Base-by-base conservation (phyloP, 1,140 invertebrate species). In the Aporrectodea caliginosa region DNA sequence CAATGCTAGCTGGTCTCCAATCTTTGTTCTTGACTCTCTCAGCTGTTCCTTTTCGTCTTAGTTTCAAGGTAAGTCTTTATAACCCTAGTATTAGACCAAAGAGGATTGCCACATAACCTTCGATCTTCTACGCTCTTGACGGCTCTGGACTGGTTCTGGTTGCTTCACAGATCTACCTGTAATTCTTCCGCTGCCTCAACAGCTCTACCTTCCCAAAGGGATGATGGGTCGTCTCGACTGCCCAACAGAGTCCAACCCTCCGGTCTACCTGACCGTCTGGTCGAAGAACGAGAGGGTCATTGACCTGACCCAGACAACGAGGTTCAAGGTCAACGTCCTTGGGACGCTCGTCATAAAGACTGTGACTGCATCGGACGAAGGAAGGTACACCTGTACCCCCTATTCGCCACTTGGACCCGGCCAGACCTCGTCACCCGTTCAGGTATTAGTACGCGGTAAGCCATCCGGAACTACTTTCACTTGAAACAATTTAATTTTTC, bases 181-280 rank as follows among this genome's bases (percentile, higher is more conserved):
- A 22, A 22, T 58, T 58, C 43, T 58, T 6, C 43, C 43, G 43
- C 22, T 58, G 6, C 43, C 43, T 6, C 43, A 58, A 22, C 43
- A 58, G 43, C 43, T 58, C 43, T 58, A 58, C 43, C 91, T 98
- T 84, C 95, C 97, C 32, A 94, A 96, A 86, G 93, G 95, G 35
- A 90, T 97, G 85, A 94, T 93, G 58, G 96, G 96, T 58, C 93
- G 97, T 74, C 94, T 99, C 33, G 94, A 96, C 85, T 99, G 97
- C 89, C 95, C 95, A 88, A 95, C 98, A 84, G 97, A 98, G 89
- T 94, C 96, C 30, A 98, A 97, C 89, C 97, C 97, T 6, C 93
- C 95, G 29, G 91, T 97, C 79, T 94, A 96, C 85, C 96, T 97
- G 86, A 94, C 97, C 68, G 96, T 95, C 81, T 99, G 97, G 96